These are phyloP conservation scores for Samia ricini DNA, from an alignment of 1,140 invertebrate genomes.

Conservation along the genomic window DNA sequence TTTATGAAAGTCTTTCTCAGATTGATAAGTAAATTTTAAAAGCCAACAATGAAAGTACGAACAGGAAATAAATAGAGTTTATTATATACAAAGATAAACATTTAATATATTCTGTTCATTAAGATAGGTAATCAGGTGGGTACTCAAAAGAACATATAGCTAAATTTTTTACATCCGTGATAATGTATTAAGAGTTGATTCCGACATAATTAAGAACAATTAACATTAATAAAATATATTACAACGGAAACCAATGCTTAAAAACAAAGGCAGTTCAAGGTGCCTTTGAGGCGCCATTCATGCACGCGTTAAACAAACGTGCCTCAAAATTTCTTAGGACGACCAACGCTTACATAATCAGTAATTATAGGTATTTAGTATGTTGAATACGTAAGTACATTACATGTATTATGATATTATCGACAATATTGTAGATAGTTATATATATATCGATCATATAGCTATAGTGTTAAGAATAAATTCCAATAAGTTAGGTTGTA, in stretches of 20 bases:
- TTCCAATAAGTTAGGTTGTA: not conserved
- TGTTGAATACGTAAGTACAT: slow-evolving; percentile 25
- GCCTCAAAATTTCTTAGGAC: slow-evolving; percentile 45
- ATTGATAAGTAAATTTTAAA: too few species aligned
- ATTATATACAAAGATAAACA: too few species aligned
- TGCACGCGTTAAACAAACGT: slow-evolving; percentile 33
- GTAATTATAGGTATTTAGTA: slow-evolving; percentile 25
- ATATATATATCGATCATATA: too few species aligned
- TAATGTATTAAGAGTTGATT: not conserved
- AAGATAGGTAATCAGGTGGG: too few species aligned
- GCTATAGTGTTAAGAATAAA: too few species aligned
- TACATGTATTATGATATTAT: slow-evolving; percentile 38
- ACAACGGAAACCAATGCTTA: slow-evolving; percentile 32
- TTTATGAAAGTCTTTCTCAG: too few species aligned
- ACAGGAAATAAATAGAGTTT: too few species aligned
- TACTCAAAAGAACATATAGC: not conserved
- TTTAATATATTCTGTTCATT: too few species aligned
- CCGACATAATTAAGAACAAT: slow-evolving; percentile 30
- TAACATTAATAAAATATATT: slow-evolving; percentile 26
- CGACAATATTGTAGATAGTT: too few species aligned
- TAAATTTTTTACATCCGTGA: not conserved
- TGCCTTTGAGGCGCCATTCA: slow-evolving; percentile 49
- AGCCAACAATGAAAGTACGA: too few species aligned
- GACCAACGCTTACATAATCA: slow-evolving; percentile 35
- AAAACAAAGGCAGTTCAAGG: slow-evolving; percentile 46